Conservation (phyloP, 2,113 vertebrate species). For the Dipodomys ordii region DNA sequence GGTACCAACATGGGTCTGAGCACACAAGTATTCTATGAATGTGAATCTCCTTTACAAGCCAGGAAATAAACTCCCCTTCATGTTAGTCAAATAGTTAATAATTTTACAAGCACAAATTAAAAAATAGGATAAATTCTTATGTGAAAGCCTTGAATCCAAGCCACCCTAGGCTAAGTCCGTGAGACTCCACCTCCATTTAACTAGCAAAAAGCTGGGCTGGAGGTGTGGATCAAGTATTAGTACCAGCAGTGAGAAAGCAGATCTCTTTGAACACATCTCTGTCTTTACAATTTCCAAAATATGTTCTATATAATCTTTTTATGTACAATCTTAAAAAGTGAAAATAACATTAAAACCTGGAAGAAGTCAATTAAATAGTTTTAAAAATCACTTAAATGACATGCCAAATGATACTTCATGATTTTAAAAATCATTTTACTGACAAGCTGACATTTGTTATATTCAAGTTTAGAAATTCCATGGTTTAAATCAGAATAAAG, state of each 20-base stretch:
- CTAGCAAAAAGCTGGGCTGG: background rate
- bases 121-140: background rate
- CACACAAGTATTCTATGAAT: background rate
- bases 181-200: too few relatives aligned
- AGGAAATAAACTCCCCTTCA: constrained; percentile 6
- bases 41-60: background rate
- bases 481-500: too few relatives aligned
- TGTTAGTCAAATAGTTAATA: constrained; percentile 3
- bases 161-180: too few relatives aligned
- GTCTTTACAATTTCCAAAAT: background rate
- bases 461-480: background rate
- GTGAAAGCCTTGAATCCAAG: too few relatives aligned
- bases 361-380: constrained; percentile 19
- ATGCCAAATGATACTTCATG: background rate
- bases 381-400: constrained; percentile 45
- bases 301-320: background rate
- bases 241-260: too few relatives aligned
- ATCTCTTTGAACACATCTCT: constrained; percentile 14
- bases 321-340: background rate
- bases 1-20: background rate
- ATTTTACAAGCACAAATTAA: background rate
- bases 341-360: constrained; percentile 21
- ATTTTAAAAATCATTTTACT: background rate
- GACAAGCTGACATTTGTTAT: background rate
- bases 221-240: background rate